Evolutionary conservation across 2,797 vertebrate species (phyloP), one percentile per base, ranked within the genome.

Genomic region (Takifugu rubripes): DNA sequence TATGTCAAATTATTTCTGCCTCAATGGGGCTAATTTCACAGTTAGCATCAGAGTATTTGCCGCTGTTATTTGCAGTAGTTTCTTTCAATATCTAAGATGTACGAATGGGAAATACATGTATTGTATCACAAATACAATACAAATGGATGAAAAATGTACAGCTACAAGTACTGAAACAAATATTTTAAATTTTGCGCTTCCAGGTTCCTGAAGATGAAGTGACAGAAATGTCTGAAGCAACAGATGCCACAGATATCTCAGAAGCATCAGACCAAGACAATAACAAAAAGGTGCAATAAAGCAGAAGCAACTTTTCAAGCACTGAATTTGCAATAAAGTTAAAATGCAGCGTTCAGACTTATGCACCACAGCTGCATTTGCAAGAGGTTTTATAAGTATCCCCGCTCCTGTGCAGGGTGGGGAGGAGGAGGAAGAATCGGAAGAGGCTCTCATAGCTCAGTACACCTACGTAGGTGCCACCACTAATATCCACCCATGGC

Each of bases 401-500:
- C 44, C 9, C 17, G 21, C 21, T n/a, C 1, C 72, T 89, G 26
- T 88, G 54, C 80, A 98, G 97, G 92, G 86, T 42, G 91, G 77
- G 42, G 94, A 96, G n/a, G 93, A 89, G 10, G 86, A 92, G 17
- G 97, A 98, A 81, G 95, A 99, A 61, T 94, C 94, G 42, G 97
- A 99, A 48, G 96, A 98, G 81, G 94, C 94, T 0, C 92, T 97
- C 82, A 98, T 99, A 81, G 94, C 97, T 66, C 95, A 95, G 68
- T 99, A 99, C 85, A 98, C 95, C 57, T 99, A 99, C 43, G 97
- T 96, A 58, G 96, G 96, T 74, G 97, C 95, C 80, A 99, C 97
- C 73, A 99, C 96, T 3, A 99, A 99, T 82, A 99, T 99, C 85
- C 97, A 99, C 81, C 97, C 97, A 0, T 95, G 92, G 80, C 92